These are phyloP conservation scores for Spongilla lacustris DNA, from an alignment of 37 sponge, comb jelly and placozoan genomes.

Conservation along the genomic window DNA sequence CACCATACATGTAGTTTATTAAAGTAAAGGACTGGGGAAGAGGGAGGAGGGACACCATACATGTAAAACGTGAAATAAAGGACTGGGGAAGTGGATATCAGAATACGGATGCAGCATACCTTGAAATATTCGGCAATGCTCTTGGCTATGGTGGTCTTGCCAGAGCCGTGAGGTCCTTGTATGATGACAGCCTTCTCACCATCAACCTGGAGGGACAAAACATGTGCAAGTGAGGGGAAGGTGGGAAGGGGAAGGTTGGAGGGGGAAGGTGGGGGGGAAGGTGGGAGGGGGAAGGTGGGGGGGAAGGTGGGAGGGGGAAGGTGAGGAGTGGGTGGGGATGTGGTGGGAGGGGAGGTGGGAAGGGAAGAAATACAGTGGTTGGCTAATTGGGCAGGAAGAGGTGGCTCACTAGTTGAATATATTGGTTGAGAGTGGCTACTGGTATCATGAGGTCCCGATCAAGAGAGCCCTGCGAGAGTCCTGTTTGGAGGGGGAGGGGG, in stretches of 20 bases:
- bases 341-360: too few species aligned
- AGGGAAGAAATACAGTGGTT: too few species aligned
- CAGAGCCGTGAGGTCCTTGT: conserved; percentile 74
- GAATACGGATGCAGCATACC: neutral
- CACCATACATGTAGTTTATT: too few species aligned
- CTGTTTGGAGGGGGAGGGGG: conserved; percentile 1
- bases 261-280: too few species aligned
- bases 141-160: conserved; percentile 62
- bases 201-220: conserved; percentile 27
- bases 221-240: neutral
- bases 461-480: conserved; percentile 34
- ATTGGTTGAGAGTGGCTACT: conserved; percentile 30
- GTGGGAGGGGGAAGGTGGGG: too few species aligned
- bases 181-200: conserved; percentile 62
- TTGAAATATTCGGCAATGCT: conserved; percentile 65
- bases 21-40: too few species aligned
- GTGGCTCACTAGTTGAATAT: conserved; percentile 41
- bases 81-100: neutral
- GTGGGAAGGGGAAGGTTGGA: too few species aligned
- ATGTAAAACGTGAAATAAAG: too few species aligned
- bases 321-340: too few species aligned
- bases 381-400: too few species aligned
- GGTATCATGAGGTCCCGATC: conserved; percentile 67
- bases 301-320: neutral
- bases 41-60: too few species aligned